Evolutionary conservation across 2,113 vertebrate species (phyloP).

Genomic region (Dissostichus mawsoni): DNA sequence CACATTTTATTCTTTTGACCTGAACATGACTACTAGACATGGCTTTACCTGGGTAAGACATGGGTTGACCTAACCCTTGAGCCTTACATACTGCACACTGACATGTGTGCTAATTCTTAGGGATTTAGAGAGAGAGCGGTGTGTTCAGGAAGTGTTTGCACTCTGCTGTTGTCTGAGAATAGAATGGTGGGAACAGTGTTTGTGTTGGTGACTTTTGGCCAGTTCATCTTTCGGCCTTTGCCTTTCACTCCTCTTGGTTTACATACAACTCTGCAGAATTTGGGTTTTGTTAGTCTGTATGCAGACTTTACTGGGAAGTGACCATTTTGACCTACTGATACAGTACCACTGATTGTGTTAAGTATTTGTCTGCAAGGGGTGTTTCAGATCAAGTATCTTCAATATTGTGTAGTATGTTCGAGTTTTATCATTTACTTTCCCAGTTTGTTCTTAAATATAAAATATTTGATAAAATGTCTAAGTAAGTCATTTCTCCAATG

Average conservation of each 20-base stretch:
- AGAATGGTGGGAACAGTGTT: not conserved
- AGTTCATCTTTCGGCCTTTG: slow-evolving; percentile 1
- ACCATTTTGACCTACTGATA: not conserved
- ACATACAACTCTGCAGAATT: not conserved
- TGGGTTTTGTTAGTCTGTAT: not conserved
- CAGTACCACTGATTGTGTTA: not conserved
- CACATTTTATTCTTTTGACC: not conserved
- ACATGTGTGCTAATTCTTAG: slow-evolving; percentile 35
- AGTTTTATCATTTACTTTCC: not conserved
- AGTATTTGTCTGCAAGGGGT: not conserved
- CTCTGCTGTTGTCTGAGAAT: slow-evolving; percentile 38
- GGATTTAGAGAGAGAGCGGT: not conserved
- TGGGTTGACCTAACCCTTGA: not conserved
- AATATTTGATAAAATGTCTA: not conserved
- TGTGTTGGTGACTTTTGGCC: not conserved
- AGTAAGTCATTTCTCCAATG: not conserved
- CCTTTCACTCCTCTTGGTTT: slow-evolving; percentile 53
- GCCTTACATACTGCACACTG: slow-evolving; percentile 24
- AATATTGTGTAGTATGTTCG: not conserved
- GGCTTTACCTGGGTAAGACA: not conserved
- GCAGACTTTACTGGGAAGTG: slow-evolving; percentile 19
- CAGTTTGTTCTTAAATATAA: not conserved
- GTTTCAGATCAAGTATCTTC: not conserved
- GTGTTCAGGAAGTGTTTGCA: slow-evolving; percentile 57
- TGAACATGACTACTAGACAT: not conserved